Evolutionary conservation across 2,797 vertebrate genomes (phyloP).

Genomic region (Schizothorax lantsangensis): DNA sequence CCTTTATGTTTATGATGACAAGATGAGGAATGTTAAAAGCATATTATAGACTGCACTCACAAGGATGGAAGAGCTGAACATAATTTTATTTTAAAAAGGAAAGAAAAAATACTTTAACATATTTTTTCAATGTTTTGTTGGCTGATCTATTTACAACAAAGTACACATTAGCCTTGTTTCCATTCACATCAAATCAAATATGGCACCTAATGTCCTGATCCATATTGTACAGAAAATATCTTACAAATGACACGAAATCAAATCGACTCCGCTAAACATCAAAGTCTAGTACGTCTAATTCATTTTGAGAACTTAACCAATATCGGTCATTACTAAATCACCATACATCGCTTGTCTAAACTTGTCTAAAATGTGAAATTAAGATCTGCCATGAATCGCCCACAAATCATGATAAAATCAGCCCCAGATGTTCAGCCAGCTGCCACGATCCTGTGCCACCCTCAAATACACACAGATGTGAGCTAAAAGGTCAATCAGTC

Average conservation of each 20-base stretch:
- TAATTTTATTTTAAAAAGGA: background rate
- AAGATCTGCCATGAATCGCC: conserved; percentile 5
- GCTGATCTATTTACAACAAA: background rate
- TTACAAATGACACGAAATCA: background rate
- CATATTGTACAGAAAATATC: background rate
- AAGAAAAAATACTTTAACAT: too few relatives aligned
- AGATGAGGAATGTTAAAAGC: background rate
- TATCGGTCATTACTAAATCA: background rate
- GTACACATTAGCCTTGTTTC: background rate
- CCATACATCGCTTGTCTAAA: background rate
- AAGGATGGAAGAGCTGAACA: background rate
- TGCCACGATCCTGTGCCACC: conserved; percentile 12
- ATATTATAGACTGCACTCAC: background rate
- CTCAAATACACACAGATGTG: conserved; percentile 5
- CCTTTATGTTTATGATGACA: background rate
- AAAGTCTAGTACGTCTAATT: background rate
- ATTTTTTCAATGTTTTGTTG: background rate
- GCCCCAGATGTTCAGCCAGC: conserved; percentile 32
- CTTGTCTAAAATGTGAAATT: background rate
- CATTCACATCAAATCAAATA: background rate
- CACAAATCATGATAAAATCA: conserved; percentile 15
- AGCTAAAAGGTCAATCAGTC: conserved; percentile 8
- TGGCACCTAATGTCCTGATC: background rate
- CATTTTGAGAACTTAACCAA: background rate
- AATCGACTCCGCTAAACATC: background rate